Evolutionary conservation across 1,140 invertebrate genomes (phyloP).

Genomic region (Drosophila truncata): DNA sequence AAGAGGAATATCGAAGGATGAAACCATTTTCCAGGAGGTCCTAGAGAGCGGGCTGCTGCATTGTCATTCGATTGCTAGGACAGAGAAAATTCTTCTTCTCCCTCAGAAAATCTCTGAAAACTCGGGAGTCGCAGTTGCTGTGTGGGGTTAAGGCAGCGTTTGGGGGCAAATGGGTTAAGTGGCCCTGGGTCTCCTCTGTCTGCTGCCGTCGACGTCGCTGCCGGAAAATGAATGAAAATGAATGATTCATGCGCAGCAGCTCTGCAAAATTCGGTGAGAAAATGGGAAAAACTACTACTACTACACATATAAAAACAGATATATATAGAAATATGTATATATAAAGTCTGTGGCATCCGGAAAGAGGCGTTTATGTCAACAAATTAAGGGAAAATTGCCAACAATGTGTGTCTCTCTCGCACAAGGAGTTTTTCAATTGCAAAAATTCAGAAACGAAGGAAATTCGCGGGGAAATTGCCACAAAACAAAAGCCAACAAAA

Average conservation of each 20-base stretch:
- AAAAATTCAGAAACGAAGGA: background rate
- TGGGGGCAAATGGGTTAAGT: conserved; percentile 73
- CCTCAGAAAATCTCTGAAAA: background rate
- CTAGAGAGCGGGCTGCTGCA: conserved; percentile 3
- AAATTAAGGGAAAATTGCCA: conserved; percentile 81
- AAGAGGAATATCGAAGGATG: conserved; percentile 37
- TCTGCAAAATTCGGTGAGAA: conserved; percentile 11
- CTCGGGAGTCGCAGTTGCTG: conserved; percentile 5
- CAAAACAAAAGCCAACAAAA: background rate
- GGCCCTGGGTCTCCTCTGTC: conserved; percentile 34
- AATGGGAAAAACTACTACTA: conserved; percentile 5
- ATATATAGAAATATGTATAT: background rate
- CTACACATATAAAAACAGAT: background rate
- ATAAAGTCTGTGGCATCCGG: background rate
- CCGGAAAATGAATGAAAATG: conserved; percentile 60
- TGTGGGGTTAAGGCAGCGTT: conserved; percentile 22
- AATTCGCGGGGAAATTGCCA: conserved; percentile 3
- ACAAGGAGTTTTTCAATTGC: conserved; percentile 18
- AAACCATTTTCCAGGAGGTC: conserved; percentile 43
- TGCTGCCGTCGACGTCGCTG: conserved; percentile 34
- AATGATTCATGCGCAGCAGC: conserved; percentile 78
- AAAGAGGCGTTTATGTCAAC: conserved; percentile 83
- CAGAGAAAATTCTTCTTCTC: conserved; percentile 5
- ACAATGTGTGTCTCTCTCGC: conserved; percentile 16
- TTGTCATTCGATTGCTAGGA: conserved; percentile 73